Evolutionary conservation across 1,140 invertebrate genomes (phyloP), one percentile per base, ranked within the genome.

Genomic region (Sycophila sp.): DNA sequence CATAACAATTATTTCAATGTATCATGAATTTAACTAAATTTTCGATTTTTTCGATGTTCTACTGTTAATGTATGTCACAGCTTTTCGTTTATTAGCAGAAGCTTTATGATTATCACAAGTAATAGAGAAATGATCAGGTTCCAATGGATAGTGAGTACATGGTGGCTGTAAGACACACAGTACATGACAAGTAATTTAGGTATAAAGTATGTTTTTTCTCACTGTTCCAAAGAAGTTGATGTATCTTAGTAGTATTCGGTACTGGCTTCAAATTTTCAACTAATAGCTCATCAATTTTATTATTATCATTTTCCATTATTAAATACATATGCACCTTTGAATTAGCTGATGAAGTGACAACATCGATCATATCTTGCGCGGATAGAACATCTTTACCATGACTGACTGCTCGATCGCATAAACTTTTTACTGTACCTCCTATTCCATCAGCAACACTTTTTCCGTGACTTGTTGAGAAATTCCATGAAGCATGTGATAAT

Each of bases 281-380:
- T 2, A 74, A 56, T 40, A 53, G 53, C 26, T 40, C 34, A 47
- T 74, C 53, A 7, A 69, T 38, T 15, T 67, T 40, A 28, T 42
- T 55, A 15, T 69, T 71, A 51, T 74, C 17, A 34, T 47, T 38
- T 40, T 64, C 65, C 5, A 40, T 6, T 19, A 74, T 55, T 34
- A 30, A 22, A 69, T 60, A 74, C 11, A 72, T 75, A 55, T 63
- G 53, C 3, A 72, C 60, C 67, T 75, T 75, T 6, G 59, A 51
- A 55, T 72, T 32, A n/a, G 26, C 26, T 22, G n/a, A 38, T 19
- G n/a, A 26, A 13, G 4, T 10, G 10, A 24, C 17, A 10, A 51
- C 47, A 10, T 55, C n/a, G 17, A 55, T 55, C n/a, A 55, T 32
- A 55, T 55, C 30, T 13, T 32, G 8, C 6, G n/a, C 26, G 3